Percentiles rank a stretch among this genome's conserved stretches.
Evolutionary conservation across 2,797 vertebrate species (phyloP).

Genomic region (Cynopterus sphinx): DNA sequence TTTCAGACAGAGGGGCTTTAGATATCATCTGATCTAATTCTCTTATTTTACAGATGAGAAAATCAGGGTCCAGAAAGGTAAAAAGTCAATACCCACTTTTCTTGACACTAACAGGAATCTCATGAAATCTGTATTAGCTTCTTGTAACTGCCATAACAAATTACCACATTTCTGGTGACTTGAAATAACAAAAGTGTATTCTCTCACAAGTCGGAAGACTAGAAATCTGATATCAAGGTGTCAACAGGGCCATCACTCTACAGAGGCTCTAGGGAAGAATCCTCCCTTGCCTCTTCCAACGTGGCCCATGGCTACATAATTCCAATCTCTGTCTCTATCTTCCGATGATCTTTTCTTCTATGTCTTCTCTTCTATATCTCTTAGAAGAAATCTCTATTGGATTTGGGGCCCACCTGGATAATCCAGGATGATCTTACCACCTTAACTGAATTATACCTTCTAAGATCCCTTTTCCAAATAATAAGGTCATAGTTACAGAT

Average conservation of each 20-base stretch:
- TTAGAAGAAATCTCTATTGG: neutral
- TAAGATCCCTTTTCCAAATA: neutral
- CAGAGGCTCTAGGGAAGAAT: neutral
- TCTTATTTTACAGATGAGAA: neutral
- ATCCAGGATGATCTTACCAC: neutral
- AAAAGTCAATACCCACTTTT: neutral
- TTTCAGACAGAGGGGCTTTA: neutral
- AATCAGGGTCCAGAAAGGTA: neutral
- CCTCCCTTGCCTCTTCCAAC: neutral
- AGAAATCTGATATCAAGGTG: neutral
- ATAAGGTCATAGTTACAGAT: neutral
- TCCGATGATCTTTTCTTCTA: neutral
- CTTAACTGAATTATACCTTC: neutral
- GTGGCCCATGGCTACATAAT: neutral
- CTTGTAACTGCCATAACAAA: neutral
- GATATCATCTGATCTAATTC: neutral
- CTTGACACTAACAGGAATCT: neutral
- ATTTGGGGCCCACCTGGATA: neutral
- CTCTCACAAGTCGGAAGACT: neutral
- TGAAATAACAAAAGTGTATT: neutral
- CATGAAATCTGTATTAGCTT: neutral
- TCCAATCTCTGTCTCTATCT: neutral
- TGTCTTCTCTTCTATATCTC: neutral
- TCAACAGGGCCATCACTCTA: neutral
- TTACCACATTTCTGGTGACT: neutral